phyloP scores from a whole-genome alignment of 2,113 vertebrate species.

The Crotalus helleri region DNA sequence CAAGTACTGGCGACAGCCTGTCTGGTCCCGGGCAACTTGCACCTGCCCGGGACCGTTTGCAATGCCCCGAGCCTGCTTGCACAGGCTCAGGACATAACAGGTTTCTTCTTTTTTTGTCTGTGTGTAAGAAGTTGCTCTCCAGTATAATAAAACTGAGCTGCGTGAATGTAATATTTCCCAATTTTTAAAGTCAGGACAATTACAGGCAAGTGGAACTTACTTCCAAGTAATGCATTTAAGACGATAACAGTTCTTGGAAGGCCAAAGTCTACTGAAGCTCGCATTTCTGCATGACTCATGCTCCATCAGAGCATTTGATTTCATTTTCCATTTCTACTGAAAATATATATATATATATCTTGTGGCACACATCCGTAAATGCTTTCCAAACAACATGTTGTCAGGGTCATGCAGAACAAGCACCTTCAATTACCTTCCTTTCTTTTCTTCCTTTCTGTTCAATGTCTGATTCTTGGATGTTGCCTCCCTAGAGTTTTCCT shows the following conservation, averaged over 20 bases:
- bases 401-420: conserved; percentile 53
- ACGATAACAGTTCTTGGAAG: conserved; percentile 37
- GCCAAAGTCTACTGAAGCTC: conserved; percentile 43
- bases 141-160: background rate
- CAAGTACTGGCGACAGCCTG: no score
- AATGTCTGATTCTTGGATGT: background rate
- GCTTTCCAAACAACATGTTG: conserved; percentile 49
- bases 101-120: background rate
- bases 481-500: background rate
- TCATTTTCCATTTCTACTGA: conserved; percentile 48
- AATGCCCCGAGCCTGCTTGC: no score
- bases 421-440: conserved; percentile 49
- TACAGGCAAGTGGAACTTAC: background rate
- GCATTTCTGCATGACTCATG: conserved; percentile 44
- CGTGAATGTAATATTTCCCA: background rate
- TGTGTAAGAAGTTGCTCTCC: background rate
- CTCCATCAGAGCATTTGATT: conserved; percentile 50
- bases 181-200: background rate
- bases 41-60: no score
- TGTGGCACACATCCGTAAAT: conserved; percentile 50
- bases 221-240: conserved; percentile 27
- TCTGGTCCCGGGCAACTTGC: no score
- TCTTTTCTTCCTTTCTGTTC: background rate
- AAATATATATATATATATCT: conserved; percentile 20
- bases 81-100: no score